Percentiles rank a stretch among this genome's conserved stretches.
Conservation (phyloP, 2,888 invertebrate genomes). For the Nymphalis urticae region DNA sequence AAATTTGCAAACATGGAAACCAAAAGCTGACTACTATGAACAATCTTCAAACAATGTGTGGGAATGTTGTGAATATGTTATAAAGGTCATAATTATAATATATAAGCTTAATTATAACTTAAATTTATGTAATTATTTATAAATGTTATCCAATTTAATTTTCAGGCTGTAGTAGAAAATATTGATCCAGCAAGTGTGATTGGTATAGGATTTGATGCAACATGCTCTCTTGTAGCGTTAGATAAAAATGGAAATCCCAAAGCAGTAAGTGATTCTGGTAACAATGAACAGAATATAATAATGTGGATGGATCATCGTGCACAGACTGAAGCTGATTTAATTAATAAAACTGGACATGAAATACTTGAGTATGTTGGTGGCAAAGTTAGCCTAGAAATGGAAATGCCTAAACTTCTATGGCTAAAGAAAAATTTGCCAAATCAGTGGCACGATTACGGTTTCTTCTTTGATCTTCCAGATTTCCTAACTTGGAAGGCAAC, state of each 20-base stretch:
- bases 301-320: conserved; percentile 98
- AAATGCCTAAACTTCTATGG: conserved; percentile 97
- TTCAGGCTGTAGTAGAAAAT: conserved; percentile 82
- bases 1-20: conserved; percentile 89
- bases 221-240: conserved; percentile 94
- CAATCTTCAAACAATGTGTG: conserved; percentile 96
- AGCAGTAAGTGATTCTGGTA: conserved; percentile 85
- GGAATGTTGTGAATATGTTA: conserved; percentile 86
- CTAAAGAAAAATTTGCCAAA: conserved; percentile 87
- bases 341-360: conserved; percentile 88
- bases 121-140: background rate
- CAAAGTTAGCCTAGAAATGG: conserved; percentile 97
- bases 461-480: conserved; percentile 96
- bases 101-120: background rate
- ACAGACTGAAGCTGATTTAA: conserved; percentile 87
- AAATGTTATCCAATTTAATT: conserved; percentile 30
- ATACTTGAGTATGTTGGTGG: conserved; percentile 94
- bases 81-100: conserved; percentile 83
- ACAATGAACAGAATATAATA: conserved; percentile 89
- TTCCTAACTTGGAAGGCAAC: conserved; percentile 97
- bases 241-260: conserved; percentile 86
- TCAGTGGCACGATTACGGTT: conserved; percentile 86
- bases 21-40: conserved; percentile 89
- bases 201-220: conserved; percentile 97
- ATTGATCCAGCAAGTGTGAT: conserved; percentile 82